Base-by-base conservation (phyloP, 1,140 invertebrate species). In the Himalopsyche phryganea region DNA sequence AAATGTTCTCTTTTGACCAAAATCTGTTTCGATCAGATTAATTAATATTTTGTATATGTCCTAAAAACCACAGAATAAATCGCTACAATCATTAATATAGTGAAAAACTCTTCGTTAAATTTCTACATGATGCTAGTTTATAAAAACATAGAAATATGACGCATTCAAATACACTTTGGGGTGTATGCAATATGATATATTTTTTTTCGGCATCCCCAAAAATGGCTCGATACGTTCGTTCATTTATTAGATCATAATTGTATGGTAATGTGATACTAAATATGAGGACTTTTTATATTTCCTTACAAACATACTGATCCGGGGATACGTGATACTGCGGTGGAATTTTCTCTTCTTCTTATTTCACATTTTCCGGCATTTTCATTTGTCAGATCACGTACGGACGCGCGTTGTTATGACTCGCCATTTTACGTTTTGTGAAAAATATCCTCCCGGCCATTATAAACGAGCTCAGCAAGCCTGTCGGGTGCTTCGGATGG, bases 331-430 rank as follows among this genome's bases (percentile, higher is more conserved):
- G 11, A n/a, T 11, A 5, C 38, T 13, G 38, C 11, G 38, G 38
- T 3, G 38, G 11, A n/a, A 28, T 32, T 53, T 41, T 45, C 20
- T 20, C 1, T 6, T 41, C 50, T 51, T 28, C 50, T 40, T 55
- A 55, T 55, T 41, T 47, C 52, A 47, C 42, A 55, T 55, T 47
- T 53, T 33, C 44, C 15, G 44, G 32, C 41, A n/a, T 19, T 53
- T 53, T 53, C 52, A 47, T 55, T 17, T 44, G 45, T 55, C 52
- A 55, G 52, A 44, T 55, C 52, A 55, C 52, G 52, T 55, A 47
- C 32, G 45, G 33, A 48, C 42, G 45, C 42, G 52, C 52, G 42
- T 47, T 55, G 52, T 55, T 55, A 55, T 55, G 52, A 55, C 42
- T 55, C 52, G 44, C 52, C 52, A 55, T 55, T 47, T 55, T 55